These are phyloP conservation scores for Phocides pigmalion DNA, from an alignment of 1,140 invertebrate genomes.

Conservation along the genomic window DNA sequence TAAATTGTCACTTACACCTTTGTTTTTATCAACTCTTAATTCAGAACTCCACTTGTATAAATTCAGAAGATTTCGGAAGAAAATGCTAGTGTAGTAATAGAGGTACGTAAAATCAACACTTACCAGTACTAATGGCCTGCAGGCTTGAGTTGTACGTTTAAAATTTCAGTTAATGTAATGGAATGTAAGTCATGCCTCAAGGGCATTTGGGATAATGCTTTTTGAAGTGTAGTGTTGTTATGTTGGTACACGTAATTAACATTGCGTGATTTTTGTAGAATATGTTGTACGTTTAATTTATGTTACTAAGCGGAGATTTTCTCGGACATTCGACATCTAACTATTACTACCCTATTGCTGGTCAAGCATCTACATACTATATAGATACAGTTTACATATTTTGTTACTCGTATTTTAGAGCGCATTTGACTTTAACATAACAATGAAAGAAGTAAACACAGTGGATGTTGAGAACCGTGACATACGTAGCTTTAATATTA, in stretches of 20 bases:
- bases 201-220: background rate
- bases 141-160: background rate
- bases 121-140: background rate
- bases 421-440: conserved; percentile 2
- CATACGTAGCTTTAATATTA: background rate
- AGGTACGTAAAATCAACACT: background rate
- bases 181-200: background rate
- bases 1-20: no score
- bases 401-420: no score
- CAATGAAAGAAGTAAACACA: background rate
- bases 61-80: background rate
- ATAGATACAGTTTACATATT: no score
- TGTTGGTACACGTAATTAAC: background rate
- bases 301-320: no score
- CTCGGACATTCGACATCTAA: no score
- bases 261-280: background rate
- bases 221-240: background rate
- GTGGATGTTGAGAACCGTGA: background rate
- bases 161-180: background rate
- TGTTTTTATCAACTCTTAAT: no score
- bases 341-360: no score
- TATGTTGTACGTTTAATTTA: background rate
- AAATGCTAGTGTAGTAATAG: background rate
- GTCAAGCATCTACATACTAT: no score
- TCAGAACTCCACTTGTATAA: background rate